These are phyloP conservation scores for Drosophila nr. perissopoda DNA, from an alignment of 2,888 invertebrate genomes.

Conservation along the genomic window DNA sequence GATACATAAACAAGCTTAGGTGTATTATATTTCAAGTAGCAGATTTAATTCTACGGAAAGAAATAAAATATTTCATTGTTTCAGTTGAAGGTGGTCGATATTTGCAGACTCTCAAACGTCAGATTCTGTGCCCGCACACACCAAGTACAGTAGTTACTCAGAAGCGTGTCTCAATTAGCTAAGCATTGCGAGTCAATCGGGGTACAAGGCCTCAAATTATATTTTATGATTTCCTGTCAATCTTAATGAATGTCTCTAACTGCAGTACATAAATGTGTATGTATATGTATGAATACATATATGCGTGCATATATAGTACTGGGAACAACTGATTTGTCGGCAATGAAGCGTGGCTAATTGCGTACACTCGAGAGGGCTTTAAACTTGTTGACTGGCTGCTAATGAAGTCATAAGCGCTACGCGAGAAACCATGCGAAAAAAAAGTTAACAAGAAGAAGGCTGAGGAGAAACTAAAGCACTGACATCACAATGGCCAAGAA, in stretches of 20 bases:
- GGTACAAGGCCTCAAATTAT: constrained; percentile 60
- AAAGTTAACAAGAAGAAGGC: constrained; percentile 10
- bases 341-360: constrained; percentile 77
- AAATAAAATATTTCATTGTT: background rate
- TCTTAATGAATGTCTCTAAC: constrained; percentile 66
- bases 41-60: background rate
- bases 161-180: constrained; percentile 55
- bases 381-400: constrained; percentile 72
- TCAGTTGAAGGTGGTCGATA: background rate
- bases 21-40: background rate
- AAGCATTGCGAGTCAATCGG: constrained; percentile 49
- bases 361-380: constrained; percentile 50
- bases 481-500: constrained; percentile 60
- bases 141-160: constrained; percentile 3
- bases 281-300: background rate
- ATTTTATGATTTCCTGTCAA: constrained; percentile 79
- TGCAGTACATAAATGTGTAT: constrained; percentile 28
- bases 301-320: background rate
- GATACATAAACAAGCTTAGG: background rate
- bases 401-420: constrained; percentile 69
- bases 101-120: background rate
- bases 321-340: constrained; percentile 65
- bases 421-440: constrained; percentile 32
- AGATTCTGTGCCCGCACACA: constrained; percentile 16
- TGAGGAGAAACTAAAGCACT: constrained; percentile 10